A percentile compares a stretch with the other conserved stretches of the same genome.
phyloP scores from a whole-genome alignment of 2,113 vertebrate species.

The Taurulus bubalis region DNA sequence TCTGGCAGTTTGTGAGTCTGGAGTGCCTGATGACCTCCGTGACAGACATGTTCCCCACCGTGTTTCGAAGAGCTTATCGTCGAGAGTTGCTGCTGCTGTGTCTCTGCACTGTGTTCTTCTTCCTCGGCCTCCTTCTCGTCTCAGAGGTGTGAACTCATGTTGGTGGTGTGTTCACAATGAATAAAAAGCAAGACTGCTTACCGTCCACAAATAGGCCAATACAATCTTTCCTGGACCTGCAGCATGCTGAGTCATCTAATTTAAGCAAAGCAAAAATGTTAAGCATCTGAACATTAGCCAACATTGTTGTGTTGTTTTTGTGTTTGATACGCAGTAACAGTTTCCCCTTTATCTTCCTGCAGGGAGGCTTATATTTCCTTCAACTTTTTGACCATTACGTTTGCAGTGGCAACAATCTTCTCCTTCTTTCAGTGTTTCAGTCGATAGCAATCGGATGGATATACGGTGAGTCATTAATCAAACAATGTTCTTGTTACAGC shows the following conservation, averaged over 20 bases:
- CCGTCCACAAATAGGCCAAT: not conserved
- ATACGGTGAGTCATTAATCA: constrained; percentile 74
- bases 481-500: not conserved
- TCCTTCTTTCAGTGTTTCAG: constrained; percentile 80
- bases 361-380: constrained; percentile 82
- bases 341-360: constrained; percentile 17
- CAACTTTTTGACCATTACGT: constrained; percentile 84
- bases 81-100: constrained; percentile 89
- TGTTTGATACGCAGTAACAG: constrained; percentile 13
- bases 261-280: not conserved
- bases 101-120: constrained; percentile 84
- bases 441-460: constrained; percentile 80
- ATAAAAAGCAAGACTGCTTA: not conserved
- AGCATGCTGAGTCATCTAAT: not conserved
- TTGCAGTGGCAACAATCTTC: constrained; percentile 81
- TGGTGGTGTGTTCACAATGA: not conserved
- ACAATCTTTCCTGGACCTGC: not conserved
- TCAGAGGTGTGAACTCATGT: constrained; percentile 86
- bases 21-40: constrained; percentile 92
- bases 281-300: not conserved
- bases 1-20: constrained; percentile 89
- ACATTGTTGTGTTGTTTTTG: constrained; percentile 20
- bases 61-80: constrained; percentile 85
- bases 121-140: constrained; percentile 89
- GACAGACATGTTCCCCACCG: constrained; percentile 88